Conservation (phyloP, 2,797 vertebrate species). For the Gobionotothen gibberifrons region DNA sequence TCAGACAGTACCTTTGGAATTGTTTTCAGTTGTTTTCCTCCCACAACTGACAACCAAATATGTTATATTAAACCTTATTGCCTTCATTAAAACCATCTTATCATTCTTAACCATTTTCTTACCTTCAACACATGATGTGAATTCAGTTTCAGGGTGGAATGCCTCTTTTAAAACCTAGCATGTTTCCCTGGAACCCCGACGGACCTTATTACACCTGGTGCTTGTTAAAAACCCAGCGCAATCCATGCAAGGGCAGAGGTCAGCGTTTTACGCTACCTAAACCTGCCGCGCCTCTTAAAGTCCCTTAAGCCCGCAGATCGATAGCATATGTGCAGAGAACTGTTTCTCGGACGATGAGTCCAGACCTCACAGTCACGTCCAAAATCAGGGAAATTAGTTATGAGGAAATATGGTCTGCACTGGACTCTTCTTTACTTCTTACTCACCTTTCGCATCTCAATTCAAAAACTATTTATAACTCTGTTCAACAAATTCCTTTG, state of each 20-base stretch:
- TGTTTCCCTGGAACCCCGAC: conserved; percentile 52
- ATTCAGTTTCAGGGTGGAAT: conserved; percentile 51
- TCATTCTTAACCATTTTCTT: neutral
- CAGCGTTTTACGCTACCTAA: conserved; percentile 72
- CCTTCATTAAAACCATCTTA: no score
- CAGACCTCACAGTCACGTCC: conserved; percentile 34
- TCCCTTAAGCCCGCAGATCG: conserved; percentile 65
- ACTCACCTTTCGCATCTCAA: neutral
- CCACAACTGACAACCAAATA: no score
- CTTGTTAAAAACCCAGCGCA: conserved; percentile 67
- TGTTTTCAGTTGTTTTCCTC: no score
- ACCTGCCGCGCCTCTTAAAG: conserved; percentile 63
- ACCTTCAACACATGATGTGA: neutral
- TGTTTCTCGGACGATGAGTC: conserved; percentile 40
- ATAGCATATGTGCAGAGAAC: conserved; percentile 63
- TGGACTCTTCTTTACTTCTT: neutral
- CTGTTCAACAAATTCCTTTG: no score
- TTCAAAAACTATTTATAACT: neutral
- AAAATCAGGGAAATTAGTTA: conserved; percentile 14
- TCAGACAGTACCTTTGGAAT: no score
- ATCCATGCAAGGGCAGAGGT: conserved; percentile 64
- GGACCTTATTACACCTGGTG: conserved; percentile 68
- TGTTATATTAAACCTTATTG: no score
- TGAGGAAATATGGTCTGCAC: conserved; percentile 17
- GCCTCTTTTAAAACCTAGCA: conserved; percentile 17